Conservation (phyloP, 1,140 invertebrate species). For the Zelostemma sp. region DNA sequence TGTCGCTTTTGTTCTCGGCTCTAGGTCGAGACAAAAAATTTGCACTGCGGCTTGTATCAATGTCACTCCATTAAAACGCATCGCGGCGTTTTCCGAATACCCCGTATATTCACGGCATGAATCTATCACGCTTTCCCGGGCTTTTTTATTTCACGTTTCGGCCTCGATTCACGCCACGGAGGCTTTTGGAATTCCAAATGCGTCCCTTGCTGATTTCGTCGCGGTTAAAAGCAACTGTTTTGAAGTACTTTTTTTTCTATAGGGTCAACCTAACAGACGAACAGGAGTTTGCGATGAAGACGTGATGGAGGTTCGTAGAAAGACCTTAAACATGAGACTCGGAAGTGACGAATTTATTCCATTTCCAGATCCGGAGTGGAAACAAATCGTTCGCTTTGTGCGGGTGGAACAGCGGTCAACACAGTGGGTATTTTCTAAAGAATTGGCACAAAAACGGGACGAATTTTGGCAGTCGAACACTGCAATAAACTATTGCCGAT, state of each 20-base stretch:
- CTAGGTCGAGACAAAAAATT: slow-evolving; percentile 4
- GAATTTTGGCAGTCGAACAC: too few species aligned
- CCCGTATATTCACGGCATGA: neutral
- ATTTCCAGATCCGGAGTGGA: slow-evolving; percentile 67
- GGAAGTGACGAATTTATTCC: neutral
- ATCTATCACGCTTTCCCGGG: neutral
- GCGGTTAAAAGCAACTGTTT: neutral
- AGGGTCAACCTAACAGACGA: slow-evolving; percentile 84
- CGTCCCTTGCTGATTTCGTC: neutral
- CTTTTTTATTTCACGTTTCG: slow-evolving; percentile 1
- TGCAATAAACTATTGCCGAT: too few species aligned
- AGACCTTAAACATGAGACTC: too few species aligned
- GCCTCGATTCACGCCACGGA: neutral
- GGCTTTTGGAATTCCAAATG: neutral
- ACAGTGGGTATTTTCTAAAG: slow-evolving; percentile 77
- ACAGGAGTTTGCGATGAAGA: slow-evolving; percentile 83
- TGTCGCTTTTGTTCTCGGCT: slow-evolving; percentile 4
- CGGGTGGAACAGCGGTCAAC: slow-evolving; percentile 86
- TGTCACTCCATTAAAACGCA: neutral
- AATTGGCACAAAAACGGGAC: too few species aligned
- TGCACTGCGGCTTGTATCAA: slow-evolving; percentile 4
- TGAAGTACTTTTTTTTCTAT: slow-evolving; percentile 49
- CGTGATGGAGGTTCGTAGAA: slow-evolving; percentile 65
- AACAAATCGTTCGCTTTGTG: slow-evolving; percentile 77
- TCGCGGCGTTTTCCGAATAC: neutral